phyloP scores from a whole-genome alignment of 1,140 invertebrate genomes.

The Hylaeus volcanicus region DNA sequence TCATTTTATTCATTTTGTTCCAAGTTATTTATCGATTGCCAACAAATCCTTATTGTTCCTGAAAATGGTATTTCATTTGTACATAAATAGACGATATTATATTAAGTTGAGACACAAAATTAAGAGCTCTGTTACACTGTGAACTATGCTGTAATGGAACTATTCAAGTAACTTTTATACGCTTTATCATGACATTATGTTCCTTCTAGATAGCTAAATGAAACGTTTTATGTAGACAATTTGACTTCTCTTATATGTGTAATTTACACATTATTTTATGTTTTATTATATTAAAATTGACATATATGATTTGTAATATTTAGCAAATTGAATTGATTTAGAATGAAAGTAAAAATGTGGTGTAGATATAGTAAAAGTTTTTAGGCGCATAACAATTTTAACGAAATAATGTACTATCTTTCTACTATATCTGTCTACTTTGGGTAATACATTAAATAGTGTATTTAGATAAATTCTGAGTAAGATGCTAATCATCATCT shows the following conservation, averaged over 20 bases:
- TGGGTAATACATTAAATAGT: background rate
- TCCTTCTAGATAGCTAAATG: background rate
- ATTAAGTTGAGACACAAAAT: conserved; percentile 6
- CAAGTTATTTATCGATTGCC: background rate
- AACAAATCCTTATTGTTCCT: conserved; percentile 39
- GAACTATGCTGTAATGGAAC: conserved; percentile 17
- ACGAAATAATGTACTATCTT: conserved; percentile 7
- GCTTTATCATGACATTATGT: conserved; percentile 14
- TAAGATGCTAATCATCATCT: background rate
- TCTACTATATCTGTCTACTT: background rate
- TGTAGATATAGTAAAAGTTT: background rate
- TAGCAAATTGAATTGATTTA: background rate
- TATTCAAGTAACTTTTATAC: conserved; percentile 42
- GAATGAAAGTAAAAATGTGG: background rate
- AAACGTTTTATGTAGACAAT: background rate
- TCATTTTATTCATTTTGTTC: conserved; percentile 34
- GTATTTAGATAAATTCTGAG: background rate
- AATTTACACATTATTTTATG: background rate
- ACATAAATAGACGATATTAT: conserved; percentile 8
- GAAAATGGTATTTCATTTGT: background rate
- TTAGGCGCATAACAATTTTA: background rate
- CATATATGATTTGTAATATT: background rate
- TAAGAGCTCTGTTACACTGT: conserved; percentile 50
- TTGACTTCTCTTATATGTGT: background rate
- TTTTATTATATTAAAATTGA: background rate